These are phyloP conservation scores for Meiosimyza decipiens DNA, from an alignment of 2,888 invertebrate species.

Conservation along the genomic window DNA sequence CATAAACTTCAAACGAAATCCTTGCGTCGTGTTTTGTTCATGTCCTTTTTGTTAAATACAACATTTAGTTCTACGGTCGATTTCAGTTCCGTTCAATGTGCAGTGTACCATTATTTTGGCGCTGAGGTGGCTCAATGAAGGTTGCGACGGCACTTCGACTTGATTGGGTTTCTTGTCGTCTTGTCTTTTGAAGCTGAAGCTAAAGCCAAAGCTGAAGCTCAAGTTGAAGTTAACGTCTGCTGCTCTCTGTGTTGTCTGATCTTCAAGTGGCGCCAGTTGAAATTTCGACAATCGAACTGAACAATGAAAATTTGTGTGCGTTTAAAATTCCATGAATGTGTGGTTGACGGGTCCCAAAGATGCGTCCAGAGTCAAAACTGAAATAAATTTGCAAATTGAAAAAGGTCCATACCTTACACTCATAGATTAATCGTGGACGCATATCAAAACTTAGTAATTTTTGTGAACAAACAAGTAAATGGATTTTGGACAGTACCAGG, in stretches of 20 bases:
- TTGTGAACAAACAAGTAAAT: no score
- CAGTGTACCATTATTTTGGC: conserved; percentile 39
- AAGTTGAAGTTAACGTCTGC: not conserved
- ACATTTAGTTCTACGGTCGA: conserved; percentile 28
- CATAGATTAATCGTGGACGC: no score
- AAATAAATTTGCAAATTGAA: not conserved
- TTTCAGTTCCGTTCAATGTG: conserved; percentile 24
- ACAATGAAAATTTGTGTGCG: conserved; percentile 47
- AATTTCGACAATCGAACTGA: conserved; percentile 49
- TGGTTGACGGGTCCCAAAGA: not conserved
- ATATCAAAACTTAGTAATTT: no score
- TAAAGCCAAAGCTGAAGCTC: not conserved
- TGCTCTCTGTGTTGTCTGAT: conserved; percentile 50
- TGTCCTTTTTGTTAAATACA: conserved; percentile 44
- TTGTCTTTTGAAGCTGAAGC: conserved; percentile 26
- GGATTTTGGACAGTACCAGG: no score
- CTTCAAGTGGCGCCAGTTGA: conserved; percentile 65
- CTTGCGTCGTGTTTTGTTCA: conserved; percentile 51
- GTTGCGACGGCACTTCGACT: conserved; percentile 16
- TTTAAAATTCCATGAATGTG: conserved; percentile 38
- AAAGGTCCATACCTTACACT: no score
- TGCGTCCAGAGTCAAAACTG: not conserved
- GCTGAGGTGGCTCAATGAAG: conserved; percentile 10
- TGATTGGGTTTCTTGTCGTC: conserved; percentile 39
- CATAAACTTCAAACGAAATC: conserved; percentile 44